Evolutionary conservation across 2,113 vertebrate species (phyloP), one percentile per base, ranked within the genome.

Genomic region (Phaethon lepturus): DNA sequence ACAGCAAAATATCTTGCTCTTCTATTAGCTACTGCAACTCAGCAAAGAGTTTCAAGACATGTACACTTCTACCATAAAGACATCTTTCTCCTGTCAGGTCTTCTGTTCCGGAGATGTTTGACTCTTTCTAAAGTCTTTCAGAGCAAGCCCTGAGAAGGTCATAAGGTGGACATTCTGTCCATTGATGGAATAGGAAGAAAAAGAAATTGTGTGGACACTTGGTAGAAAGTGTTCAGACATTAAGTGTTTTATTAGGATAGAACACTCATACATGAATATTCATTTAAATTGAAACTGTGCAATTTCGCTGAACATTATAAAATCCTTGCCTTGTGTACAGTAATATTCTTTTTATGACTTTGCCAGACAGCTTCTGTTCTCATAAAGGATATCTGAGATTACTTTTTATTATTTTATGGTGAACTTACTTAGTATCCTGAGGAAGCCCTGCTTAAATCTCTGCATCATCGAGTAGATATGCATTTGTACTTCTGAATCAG

Each of bases 401-500:
- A 78, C 31, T 72, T 95, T 78, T 93, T 84, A 71, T 92, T 80
- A 53, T 95, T 82, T 91, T 67, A 91, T 75, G 29, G 29, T 60
- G n/a, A 97, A 72, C 31, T 84, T 72, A 52, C 31, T 84, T 72
- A 52, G 50, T 81, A 91, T 64, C 69, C 33, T 62, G 71, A 91
- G 49, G 49, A 94, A 87, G 49, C 52, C 10, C 82, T 84, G n/a
- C 60, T 93, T 94, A 82, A 82, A 66, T 66, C 50, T 93, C 28
- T 4, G 1, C 66, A 75, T 91, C 80, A 74, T 71, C 44, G 58
- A 86, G 23, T 55, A 86, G 68, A 84, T 84, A 60, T 6, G 69
- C 68, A 89, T 92, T 92, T 92, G 22, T 81, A 83, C 47, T 90
- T 86, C 73, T 89, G 74, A 95, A 89, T 89, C 64, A 94, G 76